Percentiles rank a stretch among this genome's conserved stretches.
Evolutionary conservation across 2,888 invertebrate genomes (phyloP).

Genomic region (Lycophotia porphyrea): DNA sequence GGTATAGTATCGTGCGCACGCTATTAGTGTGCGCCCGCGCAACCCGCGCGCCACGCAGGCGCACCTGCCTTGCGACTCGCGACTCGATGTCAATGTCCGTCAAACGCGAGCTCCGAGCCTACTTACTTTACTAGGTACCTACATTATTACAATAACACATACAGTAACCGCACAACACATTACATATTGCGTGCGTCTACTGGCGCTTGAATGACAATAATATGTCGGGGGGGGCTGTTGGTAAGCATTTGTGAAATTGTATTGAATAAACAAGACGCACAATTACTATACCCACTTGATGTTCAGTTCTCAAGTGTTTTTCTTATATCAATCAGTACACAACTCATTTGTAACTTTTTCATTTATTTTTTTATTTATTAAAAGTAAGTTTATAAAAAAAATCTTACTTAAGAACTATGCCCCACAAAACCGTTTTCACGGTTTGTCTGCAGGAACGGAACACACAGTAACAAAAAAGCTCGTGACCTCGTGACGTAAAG

Average conservation of each 20-base stretch:
- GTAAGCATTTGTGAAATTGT: background rate
- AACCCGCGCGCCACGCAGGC: slow-evolving; percentile 71
- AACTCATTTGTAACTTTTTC: too few species aligned
- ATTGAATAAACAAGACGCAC: background rate
- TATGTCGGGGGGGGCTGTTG: background rate
- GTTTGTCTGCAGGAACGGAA: too few species aligned
- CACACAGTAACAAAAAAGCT: too few species aligned
- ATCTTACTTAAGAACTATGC: too few species aligned
- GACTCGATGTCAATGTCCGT: slow-evolving; percentile 87
- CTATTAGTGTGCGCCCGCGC: slow-evolving; percentile 73
- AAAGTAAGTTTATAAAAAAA: too few species aligned
- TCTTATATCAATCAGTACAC: too few species aligned
- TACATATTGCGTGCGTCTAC: background rate
- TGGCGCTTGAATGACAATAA: background rate
- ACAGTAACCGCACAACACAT: slow-evolving; percentile 15
- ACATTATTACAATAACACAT: slow-evolving; percentile 52
- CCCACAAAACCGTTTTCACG: too few species aligned
- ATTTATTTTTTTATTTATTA: too few species aligned
- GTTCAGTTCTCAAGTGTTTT: background rate
- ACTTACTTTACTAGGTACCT: slow-evolving; percentile 54
- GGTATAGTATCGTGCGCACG: slow-evolving; percentile 69
- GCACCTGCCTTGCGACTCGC: slow-evolving; percentile 80
- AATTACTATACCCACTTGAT: background rate
- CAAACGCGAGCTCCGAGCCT: slow-evolving; percentile 77
- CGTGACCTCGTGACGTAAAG: too few species aligned